Evolutionary conservation across 2,113 vertebrate species (phyloP), one percentile per base, ranked within the genome.

Genomic region (Tylochromis polylepis): DNA sequence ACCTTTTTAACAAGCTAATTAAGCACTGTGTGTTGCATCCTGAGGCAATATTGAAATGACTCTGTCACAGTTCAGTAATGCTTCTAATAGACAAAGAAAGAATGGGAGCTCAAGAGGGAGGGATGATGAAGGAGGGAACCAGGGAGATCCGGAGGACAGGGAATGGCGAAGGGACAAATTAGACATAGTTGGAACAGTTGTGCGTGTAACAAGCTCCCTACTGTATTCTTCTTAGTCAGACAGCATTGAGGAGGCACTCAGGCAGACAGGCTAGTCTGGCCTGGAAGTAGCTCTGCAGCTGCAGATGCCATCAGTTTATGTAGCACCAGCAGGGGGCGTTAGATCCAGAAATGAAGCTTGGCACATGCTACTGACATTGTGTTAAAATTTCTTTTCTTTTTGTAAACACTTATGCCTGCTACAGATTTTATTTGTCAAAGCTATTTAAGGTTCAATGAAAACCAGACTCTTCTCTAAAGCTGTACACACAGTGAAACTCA

Each of bases 1-100:
- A 88, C 85, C 79, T 94, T 91, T 96, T 95, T 95, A 95, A 95
- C 88, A 88, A 95, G 93, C 95, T 95, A 96, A 96, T 96, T 96
- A 96, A 95, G 93, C 92, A 83, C 83, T 88, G 84, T 91, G 89
- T 88, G 85, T 92, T 91, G 93, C 93, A 94, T 95, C 93, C 95
- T 87, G 88, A 91, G 93, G 95, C 85, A 57, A 89, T 95, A 93
- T 93, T 95, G 95, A 96, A 96, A 96, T 95, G 92, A 93, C 91
- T 95, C 92, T 67, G 95, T 95, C 94, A 94, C 95, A 94, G 93
- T 94, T 95, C 95, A 95, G 91, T 95, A 94, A 94, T 89, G 93
- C 88, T 87, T 91, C 93, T 95, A 95, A 96, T 95, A 91, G 92
- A 94, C 59, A 67, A 82, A 91, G 91, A 77, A 92, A 84, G 88